phyloP scores from a whole-genome alignment of 2,797 vertebrate species.

The Scyliorhinus canicula region DNA sequence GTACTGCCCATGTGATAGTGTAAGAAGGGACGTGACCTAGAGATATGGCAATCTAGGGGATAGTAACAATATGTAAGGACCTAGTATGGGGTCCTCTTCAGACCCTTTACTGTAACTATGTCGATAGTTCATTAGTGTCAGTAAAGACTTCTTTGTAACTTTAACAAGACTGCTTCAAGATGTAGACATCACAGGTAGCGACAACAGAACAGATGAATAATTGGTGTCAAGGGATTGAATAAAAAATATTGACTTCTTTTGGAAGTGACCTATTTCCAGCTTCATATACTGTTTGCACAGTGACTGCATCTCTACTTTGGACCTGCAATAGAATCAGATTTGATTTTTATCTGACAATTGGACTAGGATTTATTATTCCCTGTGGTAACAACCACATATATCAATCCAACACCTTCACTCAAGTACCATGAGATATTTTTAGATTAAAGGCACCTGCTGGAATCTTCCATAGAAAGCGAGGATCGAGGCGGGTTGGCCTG shows the following conservation, averaged over 20 bases:
- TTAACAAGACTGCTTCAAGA: too few species aligned
- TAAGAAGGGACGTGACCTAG: too few species aligned
- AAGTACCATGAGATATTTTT: neutral
- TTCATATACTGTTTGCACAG: neutral
- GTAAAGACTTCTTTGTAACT: too few species aligned
- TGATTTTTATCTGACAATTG: neutral
- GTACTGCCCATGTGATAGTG: too few species aligned
- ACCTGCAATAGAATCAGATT: neutral
- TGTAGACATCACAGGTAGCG: too few species aligned
- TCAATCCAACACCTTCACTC: neutral
- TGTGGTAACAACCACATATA: neutral
- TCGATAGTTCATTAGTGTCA: too few species aligned
- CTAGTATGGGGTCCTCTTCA: too few species aligned
- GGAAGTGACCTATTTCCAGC: neutral
- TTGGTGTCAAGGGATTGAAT: neutral
- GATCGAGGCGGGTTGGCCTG: too few species aligned
- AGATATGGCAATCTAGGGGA: too few species aligned
- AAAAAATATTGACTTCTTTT: neutral
- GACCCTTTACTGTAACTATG: too few species aligned
- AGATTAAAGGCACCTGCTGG: neutral
- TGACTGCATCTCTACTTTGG: neutral
- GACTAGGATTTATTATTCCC: neutral
- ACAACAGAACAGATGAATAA: neutral
- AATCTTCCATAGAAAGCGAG: too few species aligned
- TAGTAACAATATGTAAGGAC: too few species aligned